These are phyloP conservation scores for Melanaphis sacchari DNA, from an alignment of 1,140 invertebrate genomes.

Conservation along the genomic window DNA sequence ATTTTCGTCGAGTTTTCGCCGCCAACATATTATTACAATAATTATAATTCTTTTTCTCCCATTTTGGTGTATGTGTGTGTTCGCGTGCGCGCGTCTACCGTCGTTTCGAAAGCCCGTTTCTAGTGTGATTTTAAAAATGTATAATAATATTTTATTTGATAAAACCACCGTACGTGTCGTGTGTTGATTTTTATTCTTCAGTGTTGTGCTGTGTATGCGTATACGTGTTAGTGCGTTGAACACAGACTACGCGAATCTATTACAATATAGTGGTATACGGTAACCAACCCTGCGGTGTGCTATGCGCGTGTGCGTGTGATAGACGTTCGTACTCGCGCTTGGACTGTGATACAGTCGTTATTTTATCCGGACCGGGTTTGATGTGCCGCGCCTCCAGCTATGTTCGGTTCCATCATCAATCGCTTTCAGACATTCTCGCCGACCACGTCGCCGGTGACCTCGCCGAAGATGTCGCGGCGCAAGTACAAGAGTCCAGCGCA, in stretches of 20 bases:
- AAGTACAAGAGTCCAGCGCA: conserved; percentile 59
- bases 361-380: neutral
- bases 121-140: neutral
- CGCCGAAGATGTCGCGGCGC: conserved; percentile 59
- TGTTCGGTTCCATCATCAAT: conserved; percentile 61
- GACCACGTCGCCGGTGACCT: conserved; percentile 59
- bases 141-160: neutral
- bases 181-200: neutral
- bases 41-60: neutral
- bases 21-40: neutral
- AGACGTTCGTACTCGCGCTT: neutral
- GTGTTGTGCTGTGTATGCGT: neutral
- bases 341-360: neutral
- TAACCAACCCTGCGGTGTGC: neutral
- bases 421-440: conserved; percentile 61
- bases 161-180: neutral
- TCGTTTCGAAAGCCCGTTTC: neutral
- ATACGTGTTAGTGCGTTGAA: neutral
- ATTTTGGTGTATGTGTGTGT: neutral
- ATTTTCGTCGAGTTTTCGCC: neutral
- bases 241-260: neutral
- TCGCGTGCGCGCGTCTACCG: neutral
- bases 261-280: neutral
- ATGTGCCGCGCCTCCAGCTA: conserved; percentile 42
- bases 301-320: neutral